Base-by-base conservation (phyloP, 2,888 invertebrate species). In the Drosophila bunnanda region DNA sequence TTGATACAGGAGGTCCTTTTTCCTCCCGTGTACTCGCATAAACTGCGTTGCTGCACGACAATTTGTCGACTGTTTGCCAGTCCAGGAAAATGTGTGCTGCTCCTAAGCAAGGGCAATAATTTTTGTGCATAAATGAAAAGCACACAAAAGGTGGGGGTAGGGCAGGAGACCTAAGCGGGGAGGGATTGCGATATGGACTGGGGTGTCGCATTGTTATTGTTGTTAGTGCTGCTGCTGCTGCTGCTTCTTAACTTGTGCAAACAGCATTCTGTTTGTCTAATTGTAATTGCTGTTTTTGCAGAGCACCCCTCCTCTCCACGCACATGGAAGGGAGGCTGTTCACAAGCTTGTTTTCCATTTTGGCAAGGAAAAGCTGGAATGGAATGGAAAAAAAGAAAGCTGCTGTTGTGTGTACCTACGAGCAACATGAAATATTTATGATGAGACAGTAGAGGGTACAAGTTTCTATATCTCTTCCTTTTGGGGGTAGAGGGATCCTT, bases 261-360 rank as follows among this genome's bases (percentile, higher is more conserved):
- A 90, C 89, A 86, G 79, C 90, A 81, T 87, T 76, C 84, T 85
- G 90, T 89, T 89, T 89, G 85, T 89, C 90, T 89, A 86, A 86
- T 85, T 85, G 85, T 89, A 89, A 89, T 86, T 86, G 85, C 85
- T 80, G 81, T 86, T 86, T 88, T 82, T 80, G 85, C 77, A 85
- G 88, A 68, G 61, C 60, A 28, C 50, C 32, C 20, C 32, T 10
- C 20, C 32, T 10, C 4, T 15, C 34, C 20, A 9, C 32, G 15
- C 57, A 41, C 56, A 76, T 44, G 67, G 46, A 36, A 25, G 44
- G 69, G 53, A 41, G 66, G 39, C 66, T 54, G 53, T 43, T 41
- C 20, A 17, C 43, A 44, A 59, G 30, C 54, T 61, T 65, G 72
- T 50, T 60, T 60, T 60, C 59, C 59, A 60, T 60, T 60, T 60